A percentile compares a stretch with the other conserved stretches of the same genome.
Evolutionary conservation across 2,888 invertebrate species (phyloP).

Genomic region (Lottia gigantea): DNA sequence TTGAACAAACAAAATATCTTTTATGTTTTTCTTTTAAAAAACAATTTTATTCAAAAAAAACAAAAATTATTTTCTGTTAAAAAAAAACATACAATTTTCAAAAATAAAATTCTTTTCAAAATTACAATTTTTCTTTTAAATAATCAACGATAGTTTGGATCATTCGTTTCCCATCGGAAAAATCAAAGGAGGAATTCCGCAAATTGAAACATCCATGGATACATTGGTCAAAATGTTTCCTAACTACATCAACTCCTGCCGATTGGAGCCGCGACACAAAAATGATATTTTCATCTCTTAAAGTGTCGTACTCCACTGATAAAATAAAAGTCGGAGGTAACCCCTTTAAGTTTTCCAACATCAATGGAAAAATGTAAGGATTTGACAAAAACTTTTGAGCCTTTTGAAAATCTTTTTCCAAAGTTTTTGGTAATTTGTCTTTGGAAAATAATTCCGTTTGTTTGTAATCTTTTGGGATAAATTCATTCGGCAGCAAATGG

Average conservation of each 20-base stretch:
- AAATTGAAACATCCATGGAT: background rate
- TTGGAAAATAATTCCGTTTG: background rate
- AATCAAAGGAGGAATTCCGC: background rate
- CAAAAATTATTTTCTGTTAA: too few species aligned
- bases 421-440: background rate
- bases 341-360: constrained; percentile 15
- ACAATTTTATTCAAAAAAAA: too few species aligned
- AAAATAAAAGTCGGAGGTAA: constrained; percentile 18
- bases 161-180: background rate
- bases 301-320: constrained; percentile 15
- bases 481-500: constrained; percentile 5
- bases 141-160: background rate
- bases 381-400: constrained; percentile 10
- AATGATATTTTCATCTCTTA: constrained; percentile 18
- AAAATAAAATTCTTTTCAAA: too few species aligned
- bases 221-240: background rate
- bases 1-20: too few species aligned
- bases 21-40: too few species aligned
- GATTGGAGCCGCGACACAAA: constrained; percentile 15
- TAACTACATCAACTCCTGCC: constrained; percentile 12
- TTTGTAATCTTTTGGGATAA: background rate
- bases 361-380: constrained; percentile 19
- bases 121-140: too few species aligned
- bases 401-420: constrained; percentile 8
- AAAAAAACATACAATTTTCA: too few species aligned